Base-by-base conservation (phyloP, 2,888 invertebrate genomes). In the Synergus itoensis region DNA sequence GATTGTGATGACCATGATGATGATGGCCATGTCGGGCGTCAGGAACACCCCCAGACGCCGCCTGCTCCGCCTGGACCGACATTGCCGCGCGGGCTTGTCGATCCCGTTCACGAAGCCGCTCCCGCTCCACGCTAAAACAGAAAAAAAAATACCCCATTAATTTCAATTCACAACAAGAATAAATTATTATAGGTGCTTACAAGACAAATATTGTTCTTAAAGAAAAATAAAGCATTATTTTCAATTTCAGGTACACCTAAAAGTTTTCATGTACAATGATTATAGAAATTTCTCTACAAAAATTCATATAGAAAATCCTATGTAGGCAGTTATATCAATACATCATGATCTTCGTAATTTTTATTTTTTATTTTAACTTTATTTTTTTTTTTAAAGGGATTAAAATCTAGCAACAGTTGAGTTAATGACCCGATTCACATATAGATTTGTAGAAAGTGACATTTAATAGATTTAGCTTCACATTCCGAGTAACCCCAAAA, bases 51-150 rank as follows among this genome's bases (percentile, higher is more conserved):
- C 94, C 92, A 93, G 94, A 93, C 94, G 94, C 92, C 89, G 91
- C 89, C 80, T 94, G 93, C 89, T 93, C 93, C 89, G 93, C 94
- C 90, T 94, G 94, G 90, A 95, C 95, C 94, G 95, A 95, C 94
- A 96, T 95, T 93, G 95, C 95, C 92, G 95, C 95, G 92, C 96
- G 95, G 93, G 95, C 95, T 93, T 95, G 95, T 89, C 96, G 94
- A 93, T 96, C 96, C 94, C 95, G 94, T 94, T 96, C 96, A 88
- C 96, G 95, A 92, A 95, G 95, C 92, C 95, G 95, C 93, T 95
- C 95, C 93, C 96, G 94, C 92, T 95, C 96, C 90, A 93, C 92
- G 89, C 93, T 93, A 89, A 43, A 92, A 91, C 84, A 82, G 67
- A 60, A 76, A 79, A 76, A 79, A 65, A 73, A 60, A 4, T 12